Conservation (phyloP, 2,797 vertebrate genomes). For the Liasis olivaceus region DNA sequence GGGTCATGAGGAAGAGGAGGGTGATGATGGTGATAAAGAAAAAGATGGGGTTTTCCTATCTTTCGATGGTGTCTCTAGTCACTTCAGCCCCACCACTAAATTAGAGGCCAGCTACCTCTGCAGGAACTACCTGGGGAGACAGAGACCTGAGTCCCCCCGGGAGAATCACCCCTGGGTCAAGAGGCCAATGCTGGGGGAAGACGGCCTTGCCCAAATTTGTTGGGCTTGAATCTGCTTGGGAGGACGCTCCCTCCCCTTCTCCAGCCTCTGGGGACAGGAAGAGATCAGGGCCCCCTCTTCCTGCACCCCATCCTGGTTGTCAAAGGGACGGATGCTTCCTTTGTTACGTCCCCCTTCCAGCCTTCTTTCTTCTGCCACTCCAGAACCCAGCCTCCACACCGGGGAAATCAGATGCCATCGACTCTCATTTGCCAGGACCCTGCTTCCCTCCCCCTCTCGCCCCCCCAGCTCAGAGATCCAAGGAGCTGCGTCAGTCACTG, state of each 20-base stretch:
- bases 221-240: not conserved
- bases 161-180: not conserved
- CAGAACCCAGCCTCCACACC: not conserved
- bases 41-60: not conserved
- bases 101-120: not conserved
- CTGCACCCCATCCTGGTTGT: not conserved
- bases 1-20: not conserved
- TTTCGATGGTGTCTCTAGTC: not conserved
- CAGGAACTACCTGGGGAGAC: not conserved
- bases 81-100: not conserved
- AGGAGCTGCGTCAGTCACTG: slow-evolving; percentile 35
- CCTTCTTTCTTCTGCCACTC: not conserved
- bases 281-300: too few species aligned
- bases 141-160: not conserved
- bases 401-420: not conserved
- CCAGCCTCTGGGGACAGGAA: too few species aligned
- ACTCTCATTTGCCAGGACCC: slow-evolving; percentile 24
- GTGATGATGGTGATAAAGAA: not conserved
- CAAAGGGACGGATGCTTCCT: slow-evolving; percentile 1
- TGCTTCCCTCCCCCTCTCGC: slow-evolving; percentile 16
- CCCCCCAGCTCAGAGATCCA: not conserved
- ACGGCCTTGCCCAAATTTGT: not conserved
- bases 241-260: not conserved
- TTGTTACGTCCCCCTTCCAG: slow-evolving; percentile 5
- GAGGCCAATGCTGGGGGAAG: not conserved